A percentile compares a stretch with the other conserved stretches of the same genome.
These are phyloP conservation scores for Perizoma flavofasciatum DNA, from an alignment of 2,888 invertebrate genomes.

Conservation along the genomic window DNA sequence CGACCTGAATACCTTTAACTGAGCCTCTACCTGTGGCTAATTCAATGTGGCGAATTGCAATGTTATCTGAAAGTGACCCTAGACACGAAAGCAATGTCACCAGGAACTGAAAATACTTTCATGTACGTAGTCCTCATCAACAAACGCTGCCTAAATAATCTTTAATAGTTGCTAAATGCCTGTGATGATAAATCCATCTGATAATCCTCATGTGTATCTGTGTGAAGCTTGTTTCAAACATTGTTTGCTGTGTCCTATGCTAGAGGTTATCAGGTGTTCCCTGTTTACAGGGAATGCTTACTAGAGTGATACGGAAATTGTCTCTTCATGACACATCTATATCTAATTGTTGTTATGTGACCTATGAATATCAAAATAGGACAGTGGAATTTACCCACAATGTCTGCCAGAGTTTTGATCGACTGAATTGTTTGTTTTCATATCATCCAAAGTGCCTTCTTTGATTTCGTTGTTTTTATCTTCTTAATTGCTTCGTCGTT, in stretches of 20 bases:
- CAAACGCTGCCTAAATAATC: no score
- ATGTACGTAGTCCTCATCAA: no score
- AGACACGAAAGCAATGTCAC: no score
- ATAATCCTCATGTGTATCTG: conserved; percentile 1
- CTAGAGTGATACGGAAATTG: conserved; percentile 56
- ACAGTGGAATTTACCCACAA: conserved; percentile 57
- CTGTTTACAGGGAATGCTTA: conserved; percentile 49
- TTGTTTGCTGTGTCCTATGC: conserved; percentile 15
- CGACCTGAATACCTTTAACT: no score
- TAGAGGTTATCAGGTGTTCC: conserved; percentile 57
- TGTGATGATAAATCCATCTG: background rate
- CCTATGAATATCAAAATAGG: conserved; percentile 46
- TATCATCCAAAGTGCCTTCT: conserved; percentile 21
- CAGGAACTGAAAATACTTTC: background rate
- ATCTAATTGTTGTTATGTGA: conserved; percentile 46
- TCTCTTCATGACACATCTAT: conserved; percentile 48
- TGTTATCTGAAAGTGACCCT: no score
- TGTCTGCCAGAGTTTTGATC: conserved; percentile 39
- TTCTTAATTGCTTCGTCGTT: conserved; percentile 20
- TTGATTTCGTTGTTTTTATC: conserved; percentile 22
- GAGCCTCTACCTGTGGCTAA: no score
- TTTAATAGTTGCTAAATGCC: no score
- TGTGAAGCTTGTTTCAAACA: conserved; percentile 13
- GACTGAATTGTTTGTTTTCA: conserved; percentile 21
- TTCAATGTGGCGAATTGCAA: no score